Conservation (phyloP, 53 echinoderm and acorn worm genomes). For the Zoroaster sp. region DNA sequence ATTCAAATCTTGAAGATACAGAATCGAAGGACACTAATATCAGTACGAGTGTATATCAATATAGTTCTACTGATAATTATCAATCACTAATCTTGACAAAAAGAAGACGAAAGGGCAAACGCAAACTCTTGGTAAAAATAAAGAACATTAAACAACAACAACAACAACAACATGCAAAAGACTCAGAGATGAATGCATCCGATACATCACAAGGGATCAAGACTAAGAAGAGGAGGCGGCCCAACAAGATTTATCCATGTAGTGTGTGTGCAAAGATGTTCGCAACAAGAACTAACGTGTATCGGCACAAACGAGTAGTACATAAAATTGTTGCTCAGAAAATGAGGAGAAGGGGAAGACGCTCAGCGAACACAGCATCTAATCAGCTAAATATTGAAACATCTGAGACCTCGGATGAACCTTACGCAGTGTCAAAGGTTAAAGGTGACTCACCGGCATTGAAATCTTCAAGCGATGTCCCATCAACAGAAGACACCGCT, state of each 20-base stretch:
- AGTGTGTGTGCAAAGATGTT: slow-evolving; percentile 66
- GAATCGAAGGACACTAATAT: not conserved
- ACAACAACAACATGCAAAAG: not conserved
- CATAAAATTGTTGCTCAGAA: slow-evolving; percentile 4
- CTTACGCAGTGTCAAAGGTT: not conserved
- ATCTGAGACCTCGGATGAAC: not conserved
- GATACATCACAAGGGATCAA: not conserved
- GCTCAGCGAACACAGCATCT: not conserved
- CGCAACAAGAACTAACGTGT: slow-evolving; percentile 62
- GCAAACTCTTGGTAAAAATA: not conserved
- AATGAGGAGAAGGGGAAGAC: slow-evolving; percentile 7
- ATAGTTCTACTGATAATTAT: not conserved
- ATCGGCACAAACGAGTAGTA: slow-evolving; percentile 63
- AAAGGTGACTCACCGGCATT: not conserved
- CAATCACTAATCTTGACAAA: not conserved
- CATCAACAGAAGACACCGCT: not conserved
- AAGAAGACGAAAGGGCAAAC: not conserved
- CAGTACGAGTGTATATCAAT: not conserved
- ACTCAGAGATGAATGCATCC: not conserved
- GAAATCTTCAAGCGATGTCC: not conserved
- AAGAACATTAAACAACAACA: not conserved
- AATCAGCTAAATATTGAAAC: not conserved
- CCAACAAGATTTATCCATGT: slow-evolving; percentile 65
- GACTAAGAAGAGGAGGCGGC: not conserved
- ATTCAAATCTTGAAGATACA: not conserved